Base-by-base conservation (phyloP, 2,888 invertebrate genomes). In the Oligia fasciuncula region DNA sequence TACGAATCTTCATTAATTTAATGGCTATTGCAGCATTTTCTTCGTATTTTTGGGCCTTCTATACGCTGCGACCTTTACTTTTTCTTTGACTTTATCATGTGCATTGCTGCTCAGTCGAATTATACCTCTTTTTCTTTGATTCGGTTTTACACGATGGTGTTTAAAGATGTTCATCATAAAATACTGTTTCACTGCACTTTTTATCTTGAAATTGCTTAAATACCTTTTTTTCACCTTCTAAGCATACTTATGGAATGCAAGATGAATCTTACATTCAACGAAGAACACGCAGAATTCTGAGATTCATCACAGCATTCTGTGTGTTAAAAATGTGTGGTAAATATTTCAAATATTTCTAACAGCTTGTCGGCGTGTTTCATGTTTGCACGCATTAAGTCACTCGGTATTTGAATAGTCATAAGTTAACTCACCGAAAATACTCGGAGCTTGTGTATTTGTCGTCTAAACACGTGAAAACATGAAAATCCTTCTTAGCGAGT, bases 401-500 rank as follows among this genome's bases (percentile, higher is more conserved):
- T 29, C 8, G 4, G 8, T 1, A 66, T 76, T 60, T 77, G 23
- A 65, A 66, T 65, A 57, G 4, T 29, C 17, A 51, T 73, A 29
- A 43, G 29, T 43, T 60, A 13, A 9, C 4, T 13, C 11, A n/a
- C 4, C 11, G 6, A 73, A 73, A 81, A 9, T 46, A 9, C 6
- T 19, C 13, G 0, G 13, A 43, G 40, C 29, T 43, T 17, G 9
- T 35, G 1, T 66, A 6, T 57, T 65, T 17, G 2, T n/a, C 23
- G 19, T n/a, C 14, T 46, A 76, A 40, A 65, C 17, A 65, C 29
- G 40, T 82, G 17, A 13, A 46, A 29, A 49, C 35, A n/a, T 62
- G 17, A 49, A 83, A 83, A 84, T 54, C 13, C 8, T 82, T 79
- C 60, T 68, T 17, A 68, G 40, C 5, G 8, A 54, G 17, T 19